A percentile compares a stretch with the other conserved stretches of the same genome.
phyloP scores from a whole-genome alignment of 2,888 invertebrate species.

The Julus scanicus region DNA sequence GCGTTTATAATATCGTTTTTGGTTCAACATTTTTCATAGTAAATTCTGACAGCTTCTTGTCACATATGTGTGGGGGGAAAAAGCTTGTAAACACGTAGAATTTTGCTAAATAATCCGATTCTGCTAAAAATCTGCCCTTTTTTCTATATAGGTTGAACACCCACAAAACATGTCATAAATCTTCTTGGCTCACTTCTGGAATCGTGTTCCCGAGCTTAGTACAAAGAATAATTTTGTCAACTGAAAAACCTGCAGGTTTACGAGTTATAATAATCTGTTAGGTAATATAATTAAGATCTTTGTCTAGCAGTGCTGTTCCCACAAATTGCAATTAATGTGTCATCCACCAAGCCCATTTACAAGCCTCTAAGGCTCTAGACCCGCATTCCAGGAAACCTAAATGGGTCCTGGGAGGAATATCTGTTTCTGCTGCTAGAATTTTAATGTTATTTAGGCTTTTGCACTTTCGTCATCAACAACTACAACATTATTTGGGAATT shows the following conservation, averaged over 20 bases:
- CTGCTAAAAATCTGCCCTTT: neutral
- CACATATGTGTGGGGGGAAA: too few species aligned
- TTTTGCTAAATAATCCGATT: neutral
- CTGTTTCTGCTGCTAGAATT: conserved; percentile 10
- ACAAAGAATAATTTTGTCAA: neutral
- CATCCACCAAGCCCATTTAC: conserved; percentile 24
- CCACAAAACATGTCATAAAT: neutral
- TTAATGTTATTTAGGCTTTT: neutral
- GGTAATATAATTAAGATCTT: conserved; percentile 43
- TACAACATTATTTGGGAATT: conserved; percentile 37
- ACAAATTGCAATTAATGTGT: conserved; percentile 47
- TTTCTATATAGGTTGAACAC: neutral
- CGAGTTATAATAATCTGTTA: conserved; percentile 45
- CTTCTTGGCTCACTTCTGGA: neutral
- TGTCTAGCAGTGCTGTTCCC: conserved; percentile 40
- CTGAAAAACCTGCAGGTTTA: conserved; percentile 12
- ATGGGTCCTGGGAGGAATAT: conserved; percentile 47
- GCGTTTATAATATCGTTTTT: too few species aligned
- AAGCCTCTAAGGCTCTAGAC: conserved; percentile 38
- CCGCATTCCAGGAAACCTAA: conserved; percentile 14
- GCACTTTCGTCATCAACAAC: conserved; percentile 13
- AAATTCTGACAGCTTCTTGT: too few species aligned
- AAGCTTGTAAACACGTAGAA: neutral
- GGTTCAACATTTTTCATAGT: too few species aligned
- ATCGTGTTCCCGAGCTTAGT: neutral